Base-by-base conservation (phyloP, 2,113 vertebrate species). In the Neotragus pygmaeus region DNA sequence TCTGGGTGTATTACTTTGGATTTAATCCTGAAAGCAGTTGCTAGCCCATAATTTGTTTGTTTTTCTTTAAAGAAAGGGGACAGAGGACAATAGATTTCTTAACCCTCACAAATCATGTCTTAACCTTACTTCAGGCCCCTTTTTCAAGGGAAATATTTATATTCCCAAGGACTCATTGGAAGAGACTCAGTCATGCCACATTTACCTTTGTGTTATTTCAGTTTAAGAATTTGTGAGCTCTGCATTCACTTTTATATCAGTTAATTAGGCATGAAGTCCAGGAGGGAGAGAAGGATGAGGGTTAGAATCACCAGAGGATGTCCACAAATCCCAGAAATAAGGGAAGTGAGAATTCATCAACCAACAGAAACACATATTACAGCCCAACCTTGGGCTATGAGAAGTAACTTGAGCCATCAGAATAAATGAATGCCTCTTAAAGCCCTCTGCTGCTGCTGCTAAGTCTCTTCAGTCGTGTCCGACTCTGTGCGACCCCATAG, bases 241-340 rank as follows among this genome's bases (percentile, higher is more conserved):
- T 95, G 30, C 73, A 75, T 2, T 96, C 88, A 95, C 96, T 98
- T 96, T 96, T 96, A 92, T 85, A 85, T 80, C 43, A 92, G 51
- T 92, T 96, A 97, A 96, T 96, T 98, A 83, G 94, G 83, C 92
- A 70, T 95, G 83, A 95, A 97, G 91, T 95, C 58, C 92, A 97
- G 75, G 85, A 78, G 33, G 51, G 58, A 93, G 70, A 84, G 55
- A 83, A 7, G 75, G 73, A 90, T 88, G 77, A 94, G 81, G 58
- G 30, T 95, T 90, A 90, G 94, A 95, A 93, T 93, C 66, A 90
- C 47, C 25, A 47, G 7, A 78, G 80, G 75, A 81, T 96, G 91
- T 89, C 86, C 64, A 88, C 64, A 97, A 90, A 92, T 95, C 53
- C 66, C 87, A 86, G 51, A 97, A 97, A 96, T 82, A 51, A 87